Evolutionary conservation across 2,797 vertebrate genomes (phyloP).

Genomic region (Phataginus tetradactyla): DNA sequence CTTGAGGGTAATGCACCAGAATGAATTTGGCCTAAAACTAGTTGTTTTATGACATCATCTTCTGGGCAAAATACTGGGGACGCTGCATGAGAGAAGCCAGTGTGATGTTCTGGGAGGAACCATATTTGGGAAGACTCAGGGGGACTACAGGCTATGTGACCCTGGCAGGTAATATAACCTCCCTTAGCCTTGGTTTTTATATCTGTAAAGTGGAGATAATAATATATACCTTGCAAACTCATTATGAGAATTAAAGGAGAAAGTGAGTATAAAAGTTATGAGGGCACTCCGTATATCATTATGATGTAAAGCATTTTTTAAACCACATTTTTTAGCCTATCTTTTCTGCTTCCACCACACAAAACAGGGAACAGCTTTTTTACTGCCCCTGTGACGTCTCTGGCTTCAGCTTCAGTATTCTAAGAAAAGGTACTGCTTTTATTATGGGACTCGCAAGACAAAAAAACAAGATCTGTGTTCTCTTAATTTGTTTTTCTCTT

Average conservation of each 20-base stretch:
- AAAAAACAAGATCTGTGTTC: not conserved
- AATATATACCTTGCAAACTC: not conserved
- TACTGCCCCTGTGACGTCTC: not conserved
- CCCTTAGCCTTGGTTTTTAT: not conserved
- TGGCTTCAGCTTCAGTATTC: not conserved
- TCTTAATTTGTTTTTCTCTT: not conserved
- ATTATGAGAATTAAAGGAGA: not conserved
- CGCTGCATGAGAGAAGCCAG: not conserved
- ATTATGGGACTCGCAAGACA: not conserved
- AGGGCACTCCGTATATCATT: not conserved
- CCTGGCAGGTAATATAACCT: not conserved
- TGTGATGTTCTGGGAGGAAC: not conserved
- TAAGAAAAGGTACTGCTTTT: not conserved
- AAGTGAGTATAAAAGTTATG: not conserved
- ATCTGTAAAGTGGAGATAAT: not conserved
- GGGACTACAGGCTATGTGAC: not conserved
- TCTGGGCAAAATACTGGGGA: slow-evolving; percentile 49
- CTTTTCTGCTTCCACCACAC: not conserved
- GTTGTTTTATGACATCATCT: not conserved
- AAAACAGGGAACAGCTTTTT: no score
- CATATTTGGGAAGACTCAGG: not conserved
- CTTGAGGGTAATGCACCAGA: not conserved
- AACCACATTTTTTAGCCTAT: not conserved
- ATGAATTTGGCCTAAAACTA: not conserved
- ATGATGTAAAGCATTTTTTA: not conserved